Evolutionary conservation across 1,140 invertebrate genomes (phyloP), one percentile per base, ranked within the genome.

Genomic region (Zaprionus gabonicus): DNA sequence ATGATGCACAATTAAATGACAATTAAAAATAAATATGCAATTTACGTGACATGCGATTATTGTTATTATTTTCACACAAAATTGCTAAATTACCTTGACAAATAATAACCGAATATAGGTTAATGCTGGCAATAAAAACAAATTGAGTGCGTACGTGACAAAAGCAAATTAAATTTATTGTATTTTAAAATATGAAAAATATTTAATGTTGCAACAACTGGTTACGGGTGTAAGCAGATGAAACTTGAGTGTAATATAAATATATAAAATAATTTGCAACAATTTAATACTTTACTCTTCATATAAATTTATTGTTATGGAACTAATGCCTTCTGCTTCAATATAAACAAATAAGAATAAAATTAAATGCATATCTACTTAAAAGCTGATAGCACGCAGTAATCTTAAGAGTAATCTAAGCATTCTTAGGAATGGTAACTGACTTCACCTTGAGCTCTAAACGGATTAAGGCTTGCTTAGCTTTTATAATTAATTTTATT

Each of bases 1-100:
- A 34, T 2, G 12, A 12, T 20, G 34, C 56, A 59, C 62, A 82
- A 82, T 82, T 82, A 71, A 82, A 78, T 63, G 65, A 38, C 76
- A 76, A 79, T 82, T 73, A 76, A 75, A 76, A 44, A 9, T 20
- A 12, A 58, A 53, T 49, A 53, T 46, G 17, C 41, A 6, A 71
- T 31, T 38, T n/a, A 31, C 34, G 41, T 25, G 23, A 17, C 49
- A 64, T 3, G 20, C 12, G n/a, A 5, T 41, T 62, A 46, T 46
- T 46, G 9, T 23, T 25, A 55, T 51, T 23, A 51, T 31, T 55
- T 17, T 44, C 27, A 7, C 15, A 59, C 7, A 27, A n/a, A n/a
- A 49, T 41, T 46, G 69, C 23, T 10, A 65, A 73, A 60, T 44
- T 27, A 7, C 28, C 20, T 44, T 60, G 53, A 36, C 17, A 38